Evolutionary conservation across 2,888 invertebrate species (phyloP).

Genomic region (Caenorhabditis sinica): DNA sequence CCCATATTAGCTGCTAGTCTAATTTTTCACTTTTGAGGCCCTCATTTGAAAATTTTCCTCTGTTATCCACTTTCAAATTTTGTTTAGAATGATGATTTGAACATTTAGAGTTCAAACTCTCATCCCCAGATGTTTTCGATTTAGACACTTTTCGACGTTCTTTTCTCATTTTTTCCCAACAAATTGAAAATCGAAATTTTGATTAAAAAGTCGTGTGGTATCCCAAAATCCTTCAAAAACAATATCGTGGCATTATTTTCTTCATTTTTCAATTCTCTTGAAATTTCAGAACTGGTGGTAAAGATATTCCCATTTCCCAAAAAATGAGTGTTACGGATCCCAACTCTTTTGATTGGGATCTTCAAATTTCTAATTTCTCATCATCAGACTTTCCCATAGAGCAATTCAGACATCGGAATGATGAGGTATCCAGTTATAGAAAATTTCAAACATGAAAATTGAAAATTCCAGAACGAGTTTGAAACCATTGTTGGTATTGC

Average conservation of each 20-base stretch:
- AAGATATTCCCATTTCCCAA: background rate
- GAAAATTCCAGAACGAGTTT: constrained; percentile 59
- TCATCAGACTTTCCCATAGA: constrained; percentile 16
- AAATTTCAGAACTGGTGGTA: background rate
- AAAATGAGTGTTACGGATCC: background rate
- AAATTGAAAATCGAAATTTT: too few relatives aligned
- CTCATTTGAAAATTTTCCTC: too few relatives aligned
- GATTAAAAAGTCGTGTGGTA: background rate
- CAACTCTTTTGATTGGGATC: constrained; percentile 14
- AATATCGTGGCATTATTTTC: background rate
- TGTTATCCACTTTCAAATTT: too few relatives aligned
- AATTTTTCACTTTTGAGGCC: too few relatives aligned
- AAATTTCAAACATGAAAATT: background rate
- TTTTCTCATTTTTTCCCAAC: too few relatives aligned
- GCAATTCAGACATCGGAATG: constrained; percentile 13
- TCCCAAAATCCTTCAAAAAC: background rate
- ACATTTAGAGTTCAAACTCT: too few relatives aligned
- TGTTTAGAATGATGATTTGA: too few relatives aligned
- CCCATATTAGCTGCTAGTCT: too few relatives aligned
- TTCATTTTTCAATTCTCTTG: background rate
- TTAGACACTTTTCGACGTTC: background rate
- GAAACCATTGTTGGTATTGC: constrained; percentile 64
- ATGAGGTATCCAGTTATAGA: too few relatives aligned
- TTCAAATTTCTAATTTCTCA: constrained; percentile 9
- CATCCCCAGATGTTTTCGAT: background rate